A percentile compares a stretch with the other conserved stretches of the same genome.
phyloP scores from a whole-genome alignment of 2,113 vertebrate species.

The Neogobius melanostomus region DNA sequence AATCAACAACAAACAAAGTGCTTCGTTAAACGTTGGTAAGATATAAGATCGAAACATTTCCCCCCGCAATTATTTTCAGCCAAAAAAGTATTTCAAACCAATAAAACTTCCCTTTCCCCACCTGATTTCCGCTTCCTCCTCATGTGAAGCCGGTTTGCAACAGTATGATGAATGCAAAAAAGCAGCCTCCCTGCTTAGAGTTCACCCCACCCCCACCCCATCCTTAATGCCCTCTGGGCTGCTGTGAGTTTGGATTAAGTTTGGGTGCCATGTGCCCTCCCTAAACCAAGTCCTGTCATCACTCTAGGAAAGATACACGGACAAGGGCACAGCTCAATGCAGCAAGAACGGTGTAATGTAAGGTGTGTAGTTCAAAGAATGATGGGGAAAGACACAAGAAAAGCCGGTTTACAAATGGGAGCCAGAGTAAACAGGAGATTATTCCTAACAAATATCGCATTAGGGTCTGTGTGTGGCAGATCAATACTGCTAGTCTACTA shows the following conservation, averaged over 20 bases:
- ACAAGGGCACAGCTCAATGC: constrained; percentile 1
- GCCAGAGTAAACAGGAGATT: background rate
- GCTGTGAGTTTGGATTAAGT: constrained; percentile 76
- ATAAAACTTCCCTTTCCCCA: background rate
- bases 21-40: too few species aligned
- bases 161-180: constrained; percentile 50
- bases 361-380: background rate
- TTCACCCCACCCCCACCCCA: constrained; percentile 66
- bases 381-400: constrained; percentile 7
- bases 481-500: constrained; percentile 67
- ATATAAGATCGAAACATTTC: background rate
- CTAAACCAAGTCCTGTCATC: constrained; percentile 24
- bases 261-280: constrained; percentile 66
- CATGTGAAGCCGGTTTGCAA: constrained; percentile 28
- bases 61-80: too few species aligned
- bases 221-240: constrained; percentile 67
- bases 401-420: constrained; percentile 8
- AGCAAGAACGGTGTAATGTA: background rate
- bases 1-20: too few species aligned
- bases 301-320: constrained; percentile 21
- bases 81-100: background rate
- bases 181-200: constrained; percentile 54
- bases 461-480: constrained; percentile 34
- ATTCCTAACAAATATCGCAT: constrained; percentile 9
- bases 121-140: background rate